Base-by-base conservation (phyloP, 2,113 vertebrate genomes). In the Haemorhous mexicanus region DNA sequence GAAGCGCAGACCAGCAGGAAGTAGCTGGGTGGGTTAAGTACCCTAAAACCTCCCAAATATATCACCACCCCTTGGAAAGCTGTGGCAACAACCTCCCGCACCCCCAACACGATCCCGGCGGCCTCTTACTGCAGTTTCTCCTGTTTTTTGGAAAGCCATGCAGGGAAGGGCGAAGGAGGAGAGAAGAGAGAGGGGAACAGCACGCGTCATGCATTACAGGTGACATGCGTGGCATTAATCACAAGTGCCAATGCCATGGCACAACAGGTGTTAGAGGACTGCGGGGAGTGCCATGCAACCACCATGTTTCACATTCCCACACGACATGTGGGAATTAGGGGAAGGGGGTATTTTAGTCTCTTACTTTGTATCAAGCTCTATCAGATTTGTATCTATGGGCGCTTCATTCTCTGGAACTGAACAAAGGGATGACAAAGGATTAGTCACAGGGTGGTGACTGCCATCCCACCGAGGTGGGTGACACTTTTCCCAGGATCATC, bases 331-430 rank as follows among this genome's bases (percentile, higher is more conserved):
- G n/a, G 30, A 76, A 62, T 26, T 69, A 33, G 27, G 67, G 11
- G 56, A 47, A 4, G 12, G 39, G 44, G 16, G 11, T 50, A 27
- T 44, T 68, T 74, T 78, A 86, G 88, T 27, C 13, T 94, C 98
- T 99, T 98, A 99, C 99, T 99, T 98, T 89, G 99, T 99, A 97
- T 99, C 99, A 79, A 99, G 99, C 96, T 99, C 98, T 93, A 99
- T 99, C 91, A 99, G 98, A 96, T 99, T 99, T 75, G 99, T 99
- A 96, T 99, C 99, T 94, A 99, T 98, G 4, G 98, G 99, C 0
- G 98, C 97, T 94, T 99, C 98, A 10, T 97, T 98, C 94, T 99
- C 99, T 96, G 98, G 98, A 98, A 98, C 99, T 99, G 97, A 94
- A 97, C 76, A 96, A 92, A 98, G 30, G 44, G 77, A 63, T 2